Conservation (phyloP, 2,113 vertebrate genomes). For the Bubo bubo region DNA sequence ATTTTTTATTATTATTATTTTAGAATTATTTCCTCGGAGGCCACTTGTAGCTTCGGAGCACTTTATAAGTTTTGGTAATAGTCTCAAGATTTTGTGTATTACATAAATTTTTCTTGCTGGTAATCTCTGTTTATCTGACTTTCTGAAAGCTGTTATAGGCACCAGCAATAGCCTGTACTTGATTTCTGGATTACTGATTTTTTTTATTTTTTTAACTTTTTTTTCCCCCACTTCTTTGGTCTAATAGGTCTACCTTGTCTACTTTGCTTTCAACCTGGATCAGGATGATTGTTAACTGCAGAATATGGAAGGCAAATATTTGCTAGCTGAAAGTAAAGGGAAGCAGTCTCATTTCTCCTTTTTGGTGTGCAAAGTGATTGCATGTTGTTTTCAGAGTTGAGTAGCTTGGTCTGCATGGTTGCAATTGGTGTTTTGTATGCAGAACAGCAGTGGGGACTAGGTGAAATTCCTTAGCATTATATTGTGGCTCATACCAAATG, state of each 20-base stretch:
- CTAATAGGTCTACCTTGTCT: neutral
- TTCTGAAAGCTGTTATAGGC: neutral
- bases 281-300: neutral
- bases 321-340: neutral
- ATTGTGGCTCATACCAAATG: neutral
- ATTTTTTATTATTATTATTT: constrained; percentile 44
- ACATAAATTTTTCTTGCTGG: constrained; percentile 6
- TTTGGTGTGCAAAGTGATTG: neutral
- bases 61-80: neutral
- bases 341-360: neutral
- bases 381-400: neutral
- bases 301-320: neutral
- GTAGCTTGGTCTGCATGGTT: neutral
- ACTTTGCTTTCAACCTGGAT: neutral
- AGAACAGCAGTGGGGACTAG: neutral
- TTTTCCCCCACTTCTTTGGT: neutral
- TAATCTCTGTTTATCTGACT: constrained; percentile 31
- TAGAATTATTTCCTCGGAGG: neutral
- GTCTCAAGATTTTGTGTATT: neutral
- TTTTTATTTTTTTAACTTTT: neutral
- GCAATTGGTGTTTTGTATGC: neutral
- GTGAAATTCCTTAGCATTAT: neutral
- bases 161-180: neutral
- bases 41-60: neutral
- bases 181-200: neutral